Evolutionary conservation across 2,113 vertebrate genomes (phyloP).

Genomic region (Heterochromis multidens): DNA sequence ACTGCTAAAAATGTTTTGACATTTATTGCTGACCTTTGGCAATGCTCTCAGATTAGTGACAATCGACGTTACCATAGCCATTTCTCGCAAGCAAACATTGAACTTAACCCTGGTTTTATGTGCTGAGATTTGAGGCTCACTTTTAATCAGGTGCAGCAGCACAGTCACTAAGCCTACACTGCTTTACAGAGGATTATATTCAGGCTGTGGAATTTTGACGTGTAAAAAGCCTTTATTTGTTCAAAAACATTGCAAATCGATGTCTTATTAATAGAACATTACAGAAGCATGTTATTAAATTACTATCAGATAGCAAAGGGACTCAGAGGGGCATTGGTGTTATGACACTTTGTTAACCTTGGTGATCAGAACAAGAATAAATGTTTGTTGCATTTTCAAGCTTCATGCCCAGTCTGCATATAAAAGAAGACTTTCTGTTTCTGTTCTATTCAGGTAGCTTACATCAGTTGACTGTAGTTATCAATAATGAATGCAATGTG

Average conservation of each 20-base stretch:
- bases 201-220: not conserved
- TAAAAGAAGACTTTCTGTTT: not conserved
- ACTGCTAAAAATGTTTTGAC: not conserved
- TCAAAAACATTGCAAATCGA: slow-evolving; percentile 5
- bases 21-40: not conserved
- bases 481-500: slow-evolving; percentile 43
- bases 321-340: not conserved
- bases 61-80: not conserved
- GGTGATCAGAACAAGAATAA: not conserved
- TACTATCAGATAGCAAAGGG: not conserved
- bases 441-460: slow-evolving; percentile 14
- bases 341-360: not conserved
- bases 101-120: not conserved
- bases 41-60: not conserved
- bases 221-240: not conserved
- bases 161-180: not conserved
- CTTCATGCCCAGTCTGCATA: not conserved
- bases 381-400: not conserved
- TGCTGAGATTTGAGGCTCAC: not conserved
- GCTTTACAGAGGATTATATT: not conserved
- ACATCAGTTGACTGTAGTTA: slow-evolving; percentile 10
- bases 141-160: not conserved
- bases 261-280: not conserved
- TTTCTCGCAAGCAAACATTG: not conserved
- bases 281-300: not conserved